These are phyloP conservation scores for Solea senegalensis DNA, from an alignment of 2,113 vertebrate genomes.

Conservation along the genomic window DNA sequence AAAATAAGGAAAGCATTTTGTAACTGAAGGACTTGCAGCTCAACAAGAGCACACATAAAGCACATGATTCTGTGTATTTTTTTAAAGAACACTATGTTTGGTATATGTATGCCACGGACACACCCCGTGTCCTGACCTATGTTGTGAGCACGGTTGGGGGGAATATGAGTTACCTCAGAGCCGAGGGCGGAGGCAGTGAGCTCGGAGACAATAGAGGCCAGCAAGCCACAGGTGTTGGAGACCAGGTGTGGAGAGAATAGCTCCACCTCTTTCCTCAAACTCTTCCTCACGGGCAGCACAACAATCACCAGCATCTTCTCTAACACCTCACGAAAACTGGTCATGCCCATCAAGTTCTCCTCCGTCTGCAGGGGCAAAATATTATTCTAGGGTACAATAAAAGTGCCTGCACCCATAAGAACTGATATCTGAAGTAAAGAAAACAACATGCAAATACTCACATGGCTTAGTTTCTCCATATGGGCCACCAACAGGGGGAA, in stretches of 20 bases:
- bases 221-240: slow-evolving; percentile 94
- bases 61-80: no score
- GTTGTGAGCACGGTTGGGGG: background rate
- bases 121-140: background rate
- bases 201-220: slow-evolving; percentile 97
- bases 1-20: background rate
- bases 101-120: background rate
- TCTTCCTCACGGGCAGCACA: slow-evolving; percentile 94
- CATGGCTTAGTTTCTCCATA: slow-evolving; percentile 99
- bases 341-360: slow-evolving; percentile 97
- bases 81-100: background rate
- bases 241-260: slow-evolving; percentile 97
- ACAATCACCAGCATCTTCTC: slow-evolving; percentile 99
- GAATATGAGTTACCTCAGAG: slow-evolving; percentile 87
- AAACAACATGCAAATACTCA: slow-evolving; percentile 62
- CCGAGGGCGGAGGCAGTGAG: slow-evolving; percentile 96
- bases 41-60: no score
- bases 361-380: slow-evolving; percentile 83
- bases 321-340: slow-evolving; percentile 95
- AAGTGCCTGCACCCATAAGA: background rate
- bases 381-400: background rate
- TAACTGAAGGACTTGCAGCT: background rate
- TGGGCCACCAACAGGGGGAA: slow-evolving; percentile 96
- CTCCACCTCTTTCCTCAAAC: slow-evolving; percentile 93
- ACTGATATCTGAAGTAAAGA: background rate